Percentiles rank a stretch among this genome's conserved stretches.
phyloP scores from a whole-genome alignment of 2,113 vertebrate genomes.

The Piaya cayana region DNA sequence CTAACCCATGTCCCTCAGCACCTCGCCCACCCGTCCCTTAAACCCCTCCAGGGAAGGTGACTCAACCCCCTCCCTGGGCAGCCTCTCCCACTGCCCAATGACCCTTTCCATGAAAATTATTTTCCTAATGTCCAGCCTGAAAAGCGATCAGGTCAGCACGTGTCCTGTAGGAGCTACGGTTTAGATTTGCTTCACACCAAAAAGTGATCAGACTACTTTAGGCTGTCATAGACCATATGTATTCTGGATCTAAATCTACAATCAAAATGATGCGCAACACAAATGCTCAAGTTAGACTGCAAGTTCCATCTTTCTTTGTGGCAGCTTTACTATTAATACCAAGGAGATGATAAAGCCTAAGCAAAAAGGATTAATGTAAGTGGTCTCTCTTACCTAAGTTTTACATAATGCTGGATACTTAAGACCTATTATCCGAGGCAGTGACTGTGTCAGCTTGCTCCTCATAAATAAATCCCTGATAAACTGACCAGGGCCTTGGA shows the following conservation, averaged over 20 bases:
- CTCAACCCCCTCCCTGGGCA: no score
- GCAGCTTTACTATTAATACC: not conserved
- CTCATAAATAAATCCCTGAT: not conserved
- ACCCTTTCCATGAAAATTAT: no score
- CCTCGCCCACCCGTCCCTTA: no score
- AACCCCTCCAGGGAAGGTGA: no score
- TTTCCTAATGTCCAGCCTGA: no score
- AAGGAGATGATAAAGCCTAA: not conserved
- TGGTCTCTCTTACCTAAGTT: not conserved
- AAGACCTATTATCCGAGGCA: not conserved
- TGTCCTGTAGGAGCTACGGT: not conserved
- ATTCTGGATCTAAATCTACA: not conserved
- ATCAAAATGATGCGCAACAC: rapidly evolving
- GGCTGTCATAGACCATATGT: not conserved
- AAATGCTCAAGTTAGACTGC: rapidly evolving
- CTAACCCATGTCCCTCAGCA: no score
- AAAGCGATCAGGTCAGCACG: not conserved
- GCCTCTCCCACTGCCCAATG: no score
- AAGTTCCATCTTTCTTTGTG: not conserved
- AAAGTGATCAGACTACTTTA: not conserved
- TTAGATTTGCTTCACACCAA: not conserved
- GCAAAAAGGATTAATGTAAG: not conserved
- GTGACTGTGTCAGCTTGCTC: not conserved
- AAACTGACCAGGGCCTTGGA: not conserved
- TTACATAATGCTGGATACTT: not conserved